Percentiles rank a stretch among this genome's conserved stretches.
Conservation (phyloP, 2,888 invertebrate genomes). For the Leistus spinibarbis region DNA sequence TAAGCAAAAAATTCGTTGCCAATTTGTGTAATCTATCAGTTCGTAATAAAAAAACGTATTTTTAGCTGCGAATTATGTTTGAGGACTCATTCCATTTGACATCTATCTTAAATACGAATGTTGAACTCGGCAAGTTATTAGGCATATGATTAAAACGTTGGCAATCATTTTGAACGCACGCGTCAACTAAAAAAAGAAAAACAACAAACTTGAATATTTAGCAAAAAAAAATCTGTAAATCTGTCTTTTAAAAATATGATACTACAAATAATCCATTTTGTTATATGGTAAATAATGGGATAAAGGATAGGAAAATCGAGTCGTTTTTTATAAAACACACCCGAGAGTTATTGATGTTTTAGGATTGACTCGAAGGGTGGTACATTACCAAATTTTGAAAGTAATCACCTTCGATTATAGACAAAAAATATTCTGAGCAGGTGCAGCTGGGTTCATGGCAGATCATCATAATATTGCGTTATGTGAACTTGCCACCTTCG, state of each 20-base stretch:
- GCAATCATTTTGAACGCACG: neutral
- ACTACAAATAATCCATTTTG: too few species aligned
- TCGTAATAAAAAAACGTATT: too few species aligned
- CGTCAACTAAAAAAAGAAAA: neutral
- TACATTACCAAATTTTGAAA: neutral
- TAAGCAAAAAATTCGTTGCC: neutral
- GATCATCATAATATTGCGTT: neutral
- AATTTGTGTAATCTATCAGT: neutral
- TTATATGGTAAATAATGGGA: too few species aligned
- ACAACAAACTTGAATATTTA: neutral
- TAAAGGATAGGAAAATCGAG: too few species aligned
- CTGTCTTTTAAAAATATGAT: too few species aligned
- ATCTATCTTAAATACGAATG: neutral
- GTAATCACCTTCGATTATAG: neutral
- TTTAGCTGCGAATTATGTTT: too few species aligned
- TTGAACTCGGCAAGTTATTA: neutral
- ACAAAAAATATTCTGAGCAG: neutral
- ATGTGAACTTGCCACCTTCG: conserved; percentile 31
- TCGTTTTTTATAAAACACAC: too few species aligned
- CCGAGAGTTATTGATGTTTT: too few species aligned
- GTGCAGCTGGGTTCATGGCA: conserved; percentile 19
- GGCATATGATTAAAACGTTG: neutral
- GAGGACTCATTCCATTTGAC: neutral
- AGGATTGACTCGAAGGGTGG: too few species aligned
- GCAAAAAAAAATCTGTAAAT: too few species aligned